Base-by-base conservation (phyloP, 1,140 invertebrate genomes). In the Solen grandis region DNA sequence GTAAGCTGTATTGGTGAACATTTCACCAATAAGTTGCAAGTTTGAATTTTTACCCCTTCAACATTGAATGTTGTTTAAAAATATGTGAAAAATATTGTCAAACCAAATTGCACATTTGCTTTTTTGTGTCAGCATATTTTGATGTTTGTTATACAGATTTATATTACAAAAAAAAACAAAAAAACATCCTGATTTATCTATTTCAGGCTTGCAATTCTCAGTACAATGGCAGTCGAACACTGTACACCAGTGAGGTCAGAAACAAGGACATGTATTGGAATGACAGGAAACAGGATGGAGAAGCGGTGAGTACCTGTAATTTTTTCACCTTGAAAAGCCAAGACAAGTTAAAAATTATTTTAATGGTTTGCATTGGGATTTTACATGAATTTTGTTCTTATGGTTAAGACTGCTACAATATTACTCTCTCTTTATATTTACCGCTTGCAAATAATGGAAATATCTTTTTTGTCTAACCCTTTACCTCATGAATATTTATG, bases 261-360 rank as follows among this genome's bases (percentile, higher is more conserved):
- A 59, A 72, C 35, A 82, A 75, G 63, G 83, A 86, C 13, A 70
- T 84, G 75, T 90, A 90, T 65, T 90, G 88, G 88, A 90, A 90
- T 83, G 88, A 90, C 81, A 86, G 82, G 62, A 74, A 68, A 36
- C 62, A 84, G 13, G 52, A 86, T 25, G 70, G 85, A 60, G 88
- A 90, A 84, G n/a, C 78, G 33, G 88, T 90, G 83, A 82, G 84
- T 46, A 10, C 19, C 19, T 46, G 41, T 46, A 8, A 46, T 46
- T 10, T 10, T 46, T 46, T 46, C 8, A 10, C 27, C 16, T 25
- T 27, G 29, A 60, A 3, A 8, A 22, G 3, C 29, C 29, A 13
- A 60, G 29, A 60, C 14, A 13, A 60, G 29, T 60, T 25, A 25
- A 4, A 25, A 60, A 60, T 13, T 60, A 22, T 0, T 29, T 29